Percentiles rank a stretch among this genome's conserved stretches.
These are phyloP conservation scores for Tryphoninae sp. DNA, from an alignment of 2,888 invertebrate genomes.

Conservation along the genomic window DNA sequence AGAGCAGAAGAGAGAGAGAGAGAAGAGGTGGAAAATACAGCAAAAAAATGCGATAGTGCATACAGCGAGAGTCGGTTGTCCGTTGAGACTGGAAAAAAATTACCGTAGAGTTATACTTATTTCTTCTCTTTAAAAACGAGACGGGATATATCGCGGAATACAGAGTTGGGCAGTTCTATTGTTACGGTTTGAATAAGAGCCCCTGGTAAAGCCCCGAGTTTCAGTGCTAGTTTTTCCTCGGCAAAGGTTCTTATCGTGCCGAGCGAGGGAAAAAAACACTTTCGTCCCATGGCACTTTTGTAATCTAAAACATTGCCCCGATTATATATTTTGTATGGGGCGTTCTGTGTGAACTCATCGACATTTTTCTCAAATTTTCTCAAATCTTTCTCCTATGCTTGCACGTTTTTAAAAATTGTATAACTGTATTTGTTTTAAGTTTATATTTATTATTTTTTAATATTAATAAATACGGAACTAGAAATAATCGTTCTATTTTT, in stretches of 20 bases:
- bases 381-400: no score
- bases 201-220: constrained; percentile 37
- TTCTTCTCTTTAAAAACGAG: constrained; percentile 52
- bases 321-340: constrained; percentile 14
- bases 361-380: no score
- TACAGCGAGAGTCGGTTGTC: not conserved
- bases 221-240: constrained; percentile 27
- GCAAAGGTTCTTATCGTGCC: constrained; percentile 56
- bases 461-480: no score
- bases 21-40: not conserved
- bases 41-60: not conserved
- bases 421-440: no score
- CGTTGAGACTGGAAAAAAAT: constrained; percentile 27
- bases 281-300: constrained; percentile 59
- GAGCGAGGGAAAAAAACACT: constrained; percentile 39
- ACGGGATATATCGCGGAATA: no score
- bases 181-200: constrained; percentile 62
- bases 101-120: constrained; percentile 52
- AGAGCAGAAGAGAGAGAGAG: constrained; percentile 1
- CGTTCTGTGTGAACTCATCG: not conserved
- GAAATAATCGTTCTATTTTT: no score
- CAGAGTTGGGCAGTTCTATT: constrained; percentile 43
- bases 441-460: no score
- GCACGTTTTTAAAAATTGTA: no score
- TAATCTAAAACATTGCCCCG: constrained; percentile 59